phyloP scores from a whole-genome alignment of 2,888 invertebrate genomes.

The Chrysomela aeneicollis region DNA sequence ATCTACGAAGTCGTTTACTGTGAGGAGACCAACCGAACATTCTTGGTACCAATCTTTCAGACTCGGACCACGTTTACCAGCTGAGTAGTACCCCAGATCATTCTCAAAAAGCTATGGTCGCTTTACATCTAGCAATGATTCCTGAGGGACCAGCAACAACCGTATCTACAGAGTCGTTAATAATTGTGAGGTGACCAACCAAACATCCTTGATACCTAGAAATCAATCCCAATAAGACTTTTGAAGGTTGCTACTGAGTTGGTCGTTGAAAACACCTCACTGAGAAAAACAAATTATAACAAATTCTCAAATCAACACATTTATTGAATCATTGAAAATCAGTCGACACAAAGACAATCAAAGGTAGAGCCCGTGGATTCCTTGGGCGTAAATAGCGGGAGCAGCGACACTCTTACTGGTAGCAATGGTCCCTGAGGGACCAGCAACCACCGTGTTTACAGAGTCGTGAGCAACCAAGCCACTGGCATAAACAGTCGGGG shows the following conservation, averaged over 20 bases:
- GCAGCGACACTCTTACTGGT: slow-evolving; percentile 39
- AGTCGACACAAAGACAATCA: slow-evolving; percentile 3
- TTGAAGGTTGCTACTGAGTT: too few species aligned
- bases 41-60: too few species aligned
- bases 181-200: slow-evolving; percentile 31
- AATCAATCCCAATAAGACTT: too few species aligned
- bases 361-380: slow-evolving; percentile 24
- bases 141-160: slow-evolving; percentile 50
- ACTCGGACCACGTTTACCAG: too few species aligned
- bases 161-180: slow-evolving; percentile 41
- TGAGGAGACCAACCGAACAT: too few species aligned
- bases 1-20: slow-evolving; percentile 36
- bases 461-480: slow-evolving; percentile 30
- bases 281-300: too few species aligned
- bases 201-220: too few species aligned
- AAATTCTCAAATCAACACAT: slow-evolving; percentile 2
- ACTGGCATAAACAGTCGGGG: slow-evolving; percentile 20
- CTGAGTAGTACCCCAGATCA: too few species aligned
- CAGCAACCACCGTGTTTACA: slow-evolving; percentile 44
- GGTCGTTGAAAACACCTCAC: too few species aligned
- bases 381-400: slow-evolving; percentile 40
- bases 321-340: slow-evolving; percentile 10
- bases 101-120: slow-evolving; percentile 41
- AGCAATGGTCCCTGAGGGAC: slow-evolving; percentile 49
- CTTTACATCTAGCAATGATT: slow-evolving; percentile 43